Evolutionary conservation across 2,888 invertebrate species (phyloP).

Genomic region (Aspidiotus rigidus): DNA sequence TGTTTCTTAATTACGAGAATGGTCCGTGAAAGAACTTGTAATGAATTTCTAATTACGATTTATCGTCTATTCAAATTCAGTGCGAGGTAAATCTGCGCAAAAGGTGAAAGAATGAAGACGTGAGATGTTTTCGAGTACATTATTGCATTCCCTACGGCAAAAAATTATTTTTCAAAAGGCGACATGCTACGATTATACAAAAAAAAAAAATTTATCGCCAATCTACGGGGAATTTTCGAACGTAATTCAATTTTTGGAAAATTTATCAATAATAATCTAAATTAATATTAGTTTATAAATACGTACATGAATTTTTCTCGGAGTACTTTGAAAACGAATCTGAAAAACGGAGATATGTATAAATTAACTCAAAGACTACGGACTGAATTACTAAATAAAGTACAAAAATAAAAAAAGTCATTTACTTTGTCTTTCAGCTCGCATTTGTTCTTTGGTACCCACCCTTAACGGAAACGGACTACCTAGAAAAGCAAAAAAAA

Average conservation of each 20-base stretch:
- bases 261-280: slow-evolving; percentile 5
- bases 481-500: slow-evolving; percentile 43
- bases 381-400: neutral
- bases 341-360: neutral
- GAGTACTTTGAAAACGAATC: slow-evolving; percentile 26
- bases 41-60: too few species aligned
- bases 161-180: too few species aligned
- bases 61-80: too few species aligned
- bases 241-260: neutral
- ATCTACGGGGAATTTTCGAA: neutral
- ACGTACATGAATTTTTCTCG: slow-evolving; percentile 10
- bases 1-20: too few species aligned
- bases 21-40: too few species aligned
- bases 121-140: too few species aligned
- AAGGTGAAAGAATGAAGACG: too few species aligned
- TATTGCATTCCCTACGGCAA: too few species aligned
- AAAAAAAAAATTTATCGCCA: neutral
- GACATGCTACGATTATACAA: neutral
- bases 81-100: too few species aligned
- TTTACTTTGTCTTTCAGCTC: slow-evolving; percentile 39
- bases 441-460: slow-evolving; percentile 49
- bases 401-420: slow-evolving; percentile 23
- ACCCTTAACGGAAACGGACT: slow-evolving; percentile 81
- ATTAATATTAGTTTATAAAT: too few species aligned
- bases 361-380: neutral